These are phyloP conservation scores for Potorous gilbertii DNA, from an alignment of 2,797 vertebrate species.

Conservation along the genomic window DNA sequence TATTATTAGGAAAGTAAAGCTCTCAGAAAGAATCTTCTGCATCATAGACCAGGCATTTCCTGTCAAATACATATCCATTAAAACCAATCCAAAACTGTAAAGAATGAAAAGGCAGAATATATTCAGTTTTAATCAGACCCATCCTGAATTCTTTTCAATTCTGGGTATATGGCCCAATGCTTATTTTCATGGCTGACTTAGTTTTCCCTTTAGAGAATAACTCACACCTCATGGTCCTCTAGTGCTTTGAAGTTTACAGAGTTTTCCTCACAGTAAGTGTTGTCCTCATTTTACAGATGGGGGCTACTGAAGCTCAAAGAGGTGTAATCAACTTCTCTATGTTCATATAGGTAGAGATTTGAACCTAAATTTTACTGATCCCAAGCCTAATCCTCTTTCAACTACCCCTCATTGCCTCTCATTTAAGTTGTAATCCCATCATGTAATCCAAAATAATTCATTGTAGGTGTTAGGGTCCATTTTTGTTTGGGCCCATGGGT, in stretches of 20 bases:
- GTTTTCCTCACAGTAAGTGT: neutral
- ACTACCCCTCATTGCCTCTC: neutral
- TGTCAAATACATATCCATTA: neutral
- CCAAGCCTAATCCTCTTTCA: neutral
- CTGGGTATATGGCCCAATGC: neutral
- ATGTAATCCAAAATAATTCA: neutral
- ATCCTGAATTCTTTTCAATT: neutral
- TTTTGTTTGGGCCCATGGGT: neutral
- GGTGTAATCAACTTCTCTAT: neutral
- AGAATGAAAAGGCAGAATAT: neutral
- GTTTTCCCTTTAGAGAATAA: neutral
- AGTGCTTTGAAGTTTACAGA: neutral
- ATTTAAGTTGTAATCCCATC: neutral
- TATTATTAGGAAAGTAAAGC: slow-evolving; percentile 21
- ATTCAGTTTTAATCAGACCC: neutral
- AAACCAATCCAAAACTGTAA: neutral
- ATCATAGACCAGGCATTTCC: neutral
- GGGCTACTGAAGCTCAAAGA: neutral
- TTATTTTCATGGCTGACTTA: neutral
- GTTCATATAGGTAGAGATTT: neutral
- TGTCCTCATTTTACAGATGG: neutral
- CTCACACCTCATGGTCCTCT: neutral
- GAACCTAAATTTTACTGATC: neutral
- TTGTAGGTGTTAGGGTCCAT: neutral
- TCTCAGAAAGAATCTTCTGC: slow-evolving; percentile 4